Evolutionary conservation across 2,888 invertebrate species (phyloP).

Genomic region (Hydriomena furcata): DNA sequence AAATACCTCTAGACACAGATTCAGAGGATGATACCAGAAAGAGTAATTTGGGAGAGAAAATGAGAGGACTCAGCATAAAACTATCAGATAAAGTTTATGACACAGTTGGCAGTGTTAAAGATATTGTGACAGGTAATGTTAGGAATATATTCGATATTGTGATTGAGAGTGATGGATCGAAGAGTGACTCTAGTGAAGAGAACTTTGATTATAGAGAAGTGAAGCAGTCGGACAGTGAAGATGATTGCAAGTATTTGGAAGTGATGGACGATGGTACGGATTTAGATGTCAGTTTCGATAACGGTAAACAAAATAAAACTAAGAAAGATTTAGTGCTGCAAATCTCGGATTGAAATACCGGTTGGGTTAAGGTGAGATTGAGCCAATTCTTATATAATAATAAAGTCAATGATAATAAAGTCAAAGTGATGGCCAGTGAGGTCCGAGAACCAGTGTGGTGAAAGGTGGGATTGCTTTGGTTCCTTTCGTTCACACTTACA

Average conservation of each 20-base stretch:
- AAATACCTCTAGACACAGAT: constrained; percentile 63
- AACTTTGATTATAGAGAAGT: constrained; percentile 47
- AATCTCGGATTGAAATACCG: constrained; percentile 45
- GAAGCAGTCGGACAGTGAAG: constrained; percentile 63
- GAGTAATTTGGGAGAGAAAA: constrained; percentile 50
- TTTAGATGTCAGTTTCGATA: constrained; percentile 52
- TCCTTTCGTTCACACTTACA: too few relatives aligned
- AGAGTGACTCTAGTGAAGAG: constrained; percentile 42
- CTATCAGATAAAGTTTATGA: constrained; percentile 65
- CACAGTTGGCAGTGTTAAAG: constrained; percentile 62
- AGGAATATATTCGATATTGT: constrained; percentile 57
- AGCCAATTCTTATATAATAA: too few relatives aligned
- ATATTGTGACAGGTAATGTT: constrained; percentile 54
- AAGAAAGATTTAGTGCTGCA: constrained; percentile 38
- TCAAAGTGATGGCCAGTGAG: too few relatives aligned
- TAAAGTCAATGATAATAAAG: too few relatives aligned
- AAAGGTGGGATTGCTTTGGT: too few relatives aligned
- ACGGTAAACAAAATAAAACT: too few relatives aligned
- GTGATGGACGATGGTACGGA: constrained; percentile 72
- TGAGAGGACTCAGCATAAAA: constrained; percentile 59
- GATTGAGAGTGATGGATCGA: constrained; percentile 43
- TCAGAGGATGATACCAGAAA: constrained; percentile 50
- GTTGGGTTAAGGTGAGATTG: too few relatives aligned
- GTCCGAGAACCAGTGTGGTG: too few relatives aligned
- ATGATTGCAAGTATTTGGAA: constrained; percentile 70